Base-by-base conservation (phyloP, 2,888 invertebrate species). In the Amaurobius ferox region DNA sequence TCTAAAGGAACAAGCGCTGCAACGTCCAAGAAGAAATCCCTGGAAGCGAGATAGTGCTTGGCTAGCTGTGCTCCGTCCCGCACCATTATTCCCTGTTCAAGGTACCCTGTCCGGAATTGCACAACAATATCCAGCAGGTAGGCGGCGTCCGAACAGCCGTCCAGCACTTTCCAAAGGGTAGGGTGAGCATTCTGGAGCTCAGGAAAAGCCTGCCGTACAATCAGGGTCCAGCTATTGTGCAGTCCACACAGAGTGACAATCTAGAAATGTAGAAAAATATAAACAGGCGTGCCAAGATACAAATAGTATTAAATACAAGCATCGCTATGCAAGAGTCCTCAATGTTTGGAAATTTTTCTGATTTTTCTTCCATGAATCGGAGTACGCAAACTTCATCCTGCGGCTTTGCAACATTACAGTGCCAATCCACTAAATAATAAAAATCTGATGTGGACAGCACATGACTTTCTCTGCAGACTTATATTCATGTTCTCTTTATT, bases 141-240 rank as follows among this genome's bases (percentile, higher is more conserved):
- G 88, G 97, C 94, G 88, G 95, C 90, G 92, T 98, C 98, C 90
- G 96, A 96, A 90, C 97, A 92, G 85, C 94, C 94, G 92, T 98
- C 98, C 91, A 95, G 95, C 87, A 94, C 92, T 90, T 95, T 92
- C 97, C 97, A 97, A 91, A 95, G 94, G 89, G 93, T 93, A 89
- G 95, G 94, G 89, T 94, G 94, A 92, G 95, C 92, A 90, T 93
- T 93, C 93, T 96, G 94, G 61, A 98, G 93, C 91, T 98, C 98
- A 28, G 97, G 96, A 91, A 98, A 96, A 91, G 97, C 97, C 92
- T 98, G 97, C 74, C 98, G 94, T 67, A 98, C 98, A 90, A 98
- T 98, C 88, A 97, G 93, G 29, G 98, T 96, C 98, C 98, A 98
- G 89, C 97, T 93, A 92, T 98, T 98, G 92, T 98, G 98, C 86